Percentiles rank a stretch among this genome's conserved stretches.
Evolutionary conservation across 2,113 vertebrate species (phyloP).

Genomic region (Edolisoma coerulescens): DNA sequence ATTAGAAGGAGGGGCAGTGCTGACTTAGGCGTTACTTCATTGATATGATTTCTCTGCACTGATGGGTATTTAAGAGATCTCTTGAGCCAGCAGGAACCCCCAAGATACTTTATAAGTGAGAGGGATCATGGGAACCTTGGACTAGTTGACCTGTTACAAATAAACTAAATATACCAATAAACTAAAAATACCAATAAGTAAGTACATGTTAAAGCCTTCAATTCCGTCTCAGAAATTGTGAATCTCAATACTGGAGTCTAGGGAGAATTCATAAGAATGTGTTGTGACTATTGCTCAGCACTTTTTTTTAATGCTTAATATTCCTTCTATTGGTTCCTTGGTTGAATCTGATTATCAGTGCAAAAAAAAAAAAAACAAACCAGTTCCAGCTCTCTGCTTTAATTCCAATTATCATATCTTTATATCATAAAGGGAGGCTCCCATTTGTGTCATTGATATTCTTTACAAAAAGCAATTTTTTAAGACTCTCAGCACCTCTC

Average conservation of each 20-base stretch:
- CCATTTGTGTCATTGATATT: not conserved
- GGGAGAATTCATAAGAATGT: not conserved
- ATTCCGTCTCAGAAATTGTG: not conserved
- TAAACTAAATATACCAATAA: not conserved
- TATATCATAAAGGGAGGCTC: not conserved
- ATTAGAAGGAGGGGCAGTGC: not conserved
- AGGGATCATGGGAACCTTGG: not conserved
- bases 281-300: not conserved
- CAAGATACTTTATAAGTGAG: not conserved
- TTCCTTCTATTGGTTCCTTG: not conserved
- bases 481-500: not conserved
- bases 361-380: no score
- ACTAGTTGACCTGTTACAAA: not conserved
- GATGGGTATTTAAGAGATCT: not conserved
- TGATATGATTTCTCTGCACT: not conserved
- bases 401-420: not conserved
- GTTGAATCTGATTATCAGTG: not conserved
- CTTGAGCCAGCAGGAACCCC: not conserved
- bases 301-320: not conserved
- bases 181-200: not conserved
- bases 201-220: not conserved
- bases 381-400: not conserved
- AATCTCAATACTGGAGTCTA: not conserved
- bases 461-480: not conserved
- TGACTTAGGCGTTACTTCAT: not conserved